phyloP scores from a whole-genome alignment of 64 coral and sea anemone genomes.

The Pocillopora verrucosa region DNA sequence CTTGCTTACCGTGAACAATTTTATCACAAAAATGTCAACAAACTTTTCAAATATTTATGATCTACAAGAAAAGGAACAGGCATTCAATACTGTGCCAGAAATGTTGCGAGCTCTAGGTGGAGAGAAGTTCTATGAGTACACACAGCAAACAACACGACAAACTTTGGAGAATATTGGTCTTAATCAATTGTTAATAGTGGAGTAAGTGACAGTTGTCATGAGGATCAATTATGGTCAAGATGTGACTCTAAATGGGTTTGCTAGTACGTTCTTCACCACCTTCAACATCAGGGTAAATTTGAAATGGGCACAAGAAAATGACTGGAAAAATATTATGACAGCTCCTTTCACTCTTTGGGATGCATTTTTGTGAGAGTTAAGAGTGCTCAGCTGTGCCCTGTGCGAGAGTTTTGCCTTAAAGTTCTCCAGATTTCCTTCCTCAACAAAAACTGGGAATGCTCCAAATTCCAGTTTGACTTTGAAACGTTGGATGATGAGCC shows the following conservation, averaged over 20 bases:
- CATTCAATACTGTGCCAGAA: constrained; percentile 74
- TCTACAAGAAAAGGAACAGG: constrained; percentile 61
- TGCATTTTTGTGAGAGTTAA: too few species aligned
- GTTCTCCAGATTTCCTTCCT: too few species aligned
- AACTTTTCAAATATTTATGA: constrained; percentile 85
- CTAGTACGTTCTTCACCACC: background rate
- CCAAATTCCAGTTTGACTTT: too few species aligned
- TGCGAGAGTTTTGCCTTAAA: too few species aligned
- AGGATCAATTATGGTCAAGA: constrained; percentile 98
- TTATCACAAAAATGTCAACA: constrained; percentile 64
- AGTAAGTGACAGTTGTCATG: constrained; percentile 85
- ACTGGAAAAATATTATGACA: too few species aligned
- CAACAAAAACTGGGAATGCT: too few species aligned
- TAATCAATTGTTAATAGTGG: constrained; percentile 69
- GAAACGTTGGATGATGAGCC: too few species aligned
- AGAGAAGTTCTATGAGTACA: constrained; percentile 66
- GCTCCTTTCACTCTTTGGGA: too few species aligned
- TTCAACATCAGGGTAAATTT: too few species aligned
- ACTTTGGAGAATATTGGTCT: constrained; percentile 72
- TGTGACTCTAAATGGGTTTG: constrained; percentile 84
- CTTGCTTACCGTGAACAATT: constrained; percentile 71
- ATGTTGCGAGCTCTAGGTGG: constrained; percentile 84
- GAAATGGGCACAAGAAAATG: too few species aligned
- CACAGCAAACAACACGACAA: constrained; percentile 57
- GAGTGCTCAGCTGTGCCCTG: too few species aligned